Evolutionary conservation across 1,140 invertebrate species (phyloP), one percentile per base, ranked within the genome.

Genomic region (Steinernema feltiae): DNA sequence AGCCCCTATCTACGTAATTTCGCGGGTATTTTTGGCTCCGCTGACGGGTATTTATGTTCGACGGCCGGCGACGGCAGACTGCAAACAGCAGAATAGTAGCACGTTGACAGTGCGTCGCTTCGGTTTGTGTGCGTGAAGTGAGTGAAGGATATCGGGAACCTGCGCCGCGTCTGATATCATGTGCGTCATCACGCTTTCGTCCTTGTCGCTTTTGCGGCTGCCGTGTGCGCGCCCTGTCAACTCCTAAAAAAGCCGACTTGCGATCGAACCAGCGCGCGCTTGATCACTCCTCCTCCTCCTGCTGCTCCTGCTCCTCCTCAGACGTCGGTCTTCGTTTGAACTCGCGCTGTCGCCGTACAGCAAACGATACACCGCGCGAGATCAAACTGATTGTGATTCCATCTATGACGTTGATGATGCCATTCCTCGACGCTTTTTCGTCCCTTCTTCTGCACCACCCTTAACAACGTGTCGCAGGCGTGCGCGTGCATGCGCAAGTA

Each of bases 11-110:
- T 63, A 63, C 53, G 53, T 63, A 63, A 3, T 63, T 27, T 63
- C 24, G 15, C 3, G 12, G 2, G 15, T 21, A n/a, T 15, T 46
- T 46, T 46, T 46, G 7, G 41, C 7, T n/a, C 41, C 7, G 7
- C 24, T 27, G 53, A 3, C 53, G 53, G 53, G 24, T 63, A 63
- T 63, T 63, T 63, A 63, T 63, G 53, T n/a, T n/a, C n/a, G n/a
- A n/a, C n/a, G n/a, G n/a, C 3, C 24, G 53, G 7, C 53, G 53
- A 27, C 35, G 35, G 18, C 35, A 63, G 15, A 63, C 24, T 63
- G 53, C 53, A 63, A 63, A 63, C 24, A 63, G 53, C 41, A 46
- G 41, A 7, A n/a, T n/a, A n/a, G 41, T 46, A 46, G 41, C 7
- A 46, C 41, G n/a, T 46, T n/a, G 41, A 46, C n/a, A n/a, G n/a